Conservation (phyloP, 2,113 vertebrate species). For the Oncorhynchus kisutch region DNA sequence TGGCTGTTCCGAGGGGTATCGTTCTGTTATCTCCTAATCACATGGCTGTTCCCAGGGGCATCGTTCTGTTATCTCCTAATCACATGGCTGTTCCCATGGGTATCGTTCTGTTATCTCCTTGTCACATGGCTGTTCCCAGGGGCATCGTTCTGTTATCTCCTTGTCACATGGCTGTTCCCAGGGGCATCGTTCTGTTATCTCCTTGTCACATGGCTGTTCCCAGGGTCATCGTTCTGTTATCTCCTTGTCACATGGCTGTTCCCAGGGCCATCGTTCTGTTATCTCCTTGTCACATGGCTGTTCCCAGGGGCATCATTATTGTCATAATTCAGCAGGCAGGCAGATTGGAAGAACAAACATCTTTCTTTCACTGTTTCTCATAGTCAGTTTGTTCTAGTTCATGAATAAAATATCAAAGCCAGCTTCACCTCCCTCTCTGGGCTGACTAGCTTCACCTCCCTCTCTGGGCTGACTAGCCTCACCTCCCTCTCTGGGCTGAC, state of each 20-base stretch:
- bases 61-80: too few species aligned
- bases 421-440: too few species aligned
- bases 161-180: too few species aligned
- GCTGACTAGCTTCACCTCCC: neutral
- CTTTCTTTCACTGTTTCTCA: slow-evolving; percentile 34
- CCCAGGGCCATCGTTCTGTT: neutral
- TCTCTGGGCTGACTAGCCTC: neutral
- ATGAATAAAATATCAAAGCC: slow-evolving; percentile 66
- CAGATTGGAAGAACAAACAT: slow-evolving; percentile 9
- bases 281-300: slow-evolving; percentile 9
- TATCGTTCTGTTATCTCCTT: too few species aligned
- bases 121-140: too few species aligned
- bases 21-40: too few species aligned
- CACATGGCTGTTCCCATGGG: too few species aligned
- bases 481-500: too few species aligned
- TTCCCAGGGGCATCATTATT: slow-evolving; percentile 5
- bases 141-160: too few species aligned
- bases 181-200: neutral
- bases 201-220: slow-evolving; percentile 10
- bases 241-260: too few species aligned
- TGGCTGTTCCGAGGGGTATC: too few species aligned
- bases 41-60: too few species aligned
- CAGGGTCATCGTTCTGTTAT: neutral
- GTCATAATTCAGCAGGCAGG: slow-evolving; percentile 25
- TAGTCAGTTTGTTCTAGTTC: slow-evolving; percentile 44